Evolutionary conservation across 2,888 invertebrate species (phyloP), one percentile per base, ranked within the genome.

Genomic region (Aspidiotus destructor): DNA sequence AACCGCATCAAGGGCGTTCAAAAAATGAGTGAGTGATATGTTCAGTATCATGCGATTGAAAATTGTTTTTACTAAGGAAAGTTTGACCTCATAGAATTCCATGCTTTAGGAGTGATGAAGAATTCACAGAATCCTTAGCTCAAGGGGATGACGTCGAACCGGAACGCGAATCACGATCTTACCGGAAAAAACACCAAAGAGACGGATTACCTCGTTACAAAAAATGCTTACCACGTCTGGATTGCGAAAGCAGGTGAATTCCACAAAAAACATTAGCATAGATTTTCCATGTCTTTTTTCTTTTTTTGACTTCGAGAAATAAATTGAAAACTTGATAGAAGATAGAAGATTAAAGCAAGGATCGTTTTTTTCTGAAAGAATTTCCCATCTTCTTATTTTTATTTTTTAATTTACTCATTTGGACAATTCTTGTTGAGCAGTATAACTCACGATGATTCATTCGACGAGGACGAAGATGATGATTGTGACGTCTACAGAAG

Each of bases 161-260:
- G 16, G 69, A 62, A 15, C 69, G 57, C 16, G 57, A 41, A 55
- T 69, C 69, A 6, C 69, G 62, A 13, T 28, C 40, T 62, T 62
- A 69, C 61, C 68, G 44, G 13, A 48, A 61, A 3, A 62, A 48
- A 16, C 17, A 69, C 28, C 28, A 44, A 48, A 17, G 62, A 11
- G 48, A 10, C 16, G 55, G 62, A 57, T 40, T 55, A 7, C 55
- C 42, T 62, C 62, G 48, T 7, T 53, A 9, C 15, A 57, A 69
- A 44, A 61, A 55, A 44, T 55, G 62, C 8, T 48, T 48, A 16
- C 41, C 28, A 10, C 41, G 62, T 42, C 41, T 57, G 11, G 41
- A 62, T 69, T 62, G 44, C 11, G 69, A 69, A 58, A 67, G 42
- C 48, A 69, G 69, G 69, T 69, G 61, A 52, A 40, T 58, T 17